Evolutionary conservation across 2,888 invertebrate genomes (phyloP).

Genomic region (Cheilosia scutellata): DNA sequence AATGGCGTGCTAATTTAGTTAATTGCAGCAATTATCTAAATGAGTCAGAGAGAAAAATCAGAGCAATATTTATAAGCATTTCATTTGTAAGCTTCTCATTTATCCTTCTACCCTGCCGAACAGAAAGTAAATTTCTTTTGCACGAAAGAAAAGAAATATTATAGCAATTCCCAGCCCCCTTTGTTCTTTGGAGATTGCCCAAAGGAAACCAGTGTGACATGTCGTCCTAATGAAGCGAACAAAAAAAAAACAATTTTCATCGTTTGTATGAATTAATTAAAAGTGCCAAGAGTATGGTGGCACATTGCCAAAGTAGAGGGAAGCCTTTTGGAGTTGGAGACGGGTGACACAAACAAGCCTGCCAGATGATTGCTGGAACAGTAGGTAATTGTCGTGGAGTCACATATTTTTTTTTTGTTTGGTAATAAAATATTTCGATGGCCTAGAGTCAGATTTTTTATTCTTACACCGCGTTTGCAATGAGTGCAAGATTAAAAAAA

Average conservation of each 20-base stretch:
- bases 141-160: conserved; percentile 61
- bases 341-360: conserved; percentile 36
- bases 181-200: conserved; percentile 27
- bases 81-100: conserved; percentile 47
- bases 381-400: conserved; percentile 1
- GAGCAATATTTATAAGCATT: conserved; percentile 62
- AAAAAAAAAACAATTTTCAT: conserved; percentile 55
- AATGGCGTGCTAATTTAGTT: conserved; percentile 73
- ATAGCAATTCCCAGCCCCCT: conserved; percentile 40
- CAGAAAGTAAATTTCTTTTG: conserved; percentile 29
- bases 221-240: conserved; percentile 71
- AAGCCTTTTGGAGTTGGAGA: background rate
- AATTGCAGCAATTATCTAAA: conserved; percentile 73
- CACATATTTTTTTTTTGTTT: background rate
- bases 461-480: no score
- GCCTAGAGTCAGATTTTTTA: background rate
- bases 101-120: conserved; percentile 32
- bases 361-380: conserved; percentile 21
- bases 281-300: conserved; percentile 38
- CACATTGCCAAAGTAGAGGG: conserved; percentile 24
- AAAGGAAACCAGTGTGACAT: conserved; percentile 66
- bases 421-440: background rate
- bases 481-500: no score
- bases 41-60: conserved; percentile 52
- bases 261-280: conserved; percentile 74